Evolutionary conservation across 1,140 invertebrate genomes (phyloP).

Genomic region (Aporrectodea caliginosa): DNA sequence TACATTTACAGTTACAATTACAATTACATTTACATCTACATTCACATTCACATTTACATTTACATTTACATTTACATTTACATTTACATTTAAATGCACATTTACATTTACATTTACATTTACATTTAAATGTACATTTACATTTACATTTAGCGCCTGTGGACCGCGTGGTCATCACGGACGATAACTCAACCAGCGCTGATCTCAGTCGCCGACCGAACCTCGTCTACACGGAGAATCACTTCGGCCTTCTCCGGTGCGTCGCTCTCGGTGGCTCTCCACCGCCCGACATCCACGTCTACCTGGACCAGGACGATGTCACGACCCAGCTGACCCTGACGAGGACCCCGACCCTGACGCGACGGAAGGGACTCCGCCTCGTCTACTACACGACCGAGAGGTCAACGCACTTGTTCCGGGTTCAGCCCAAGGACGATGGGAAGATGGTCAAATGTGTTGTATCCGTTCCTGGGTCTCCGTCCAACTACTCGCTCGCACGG

Average conservation of each 20-base stretch:
- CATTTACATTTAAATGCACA: too few species aligned
- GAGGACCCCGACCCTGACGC: background rate
- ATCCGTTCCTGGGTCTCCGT: background rate
- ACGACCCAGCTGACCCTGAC: background rate
- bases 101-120: too few species aligned
- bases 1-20: too few species aligned
- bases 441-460: background rate
- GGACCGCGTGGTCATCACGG: background rate
- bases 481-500: background rate
- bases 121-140: too few species aligned
- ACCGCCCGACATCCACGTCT: background rate
- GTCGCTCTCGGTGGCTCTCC: background rate
- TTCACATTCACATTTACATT: too few species aligned
- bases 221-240: background rate
- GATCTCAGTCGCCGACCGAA: background rate
- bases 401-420: background rate
- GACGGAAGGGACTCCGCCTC: background rate
- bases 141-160: background rate
- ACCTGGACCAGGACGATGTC: background rate
- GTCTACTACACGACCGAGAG: background rate
- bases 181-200: background rate
- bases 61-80: too few species aligned
- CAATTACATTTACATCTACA: too few species aligned
- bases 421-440: background rate
- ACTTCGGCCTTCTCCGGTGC: background rate